phyloP scores from a whole-genome alignment of 1,140 invertebrate genomes.

The Armadillidium nasatum region DNA sequence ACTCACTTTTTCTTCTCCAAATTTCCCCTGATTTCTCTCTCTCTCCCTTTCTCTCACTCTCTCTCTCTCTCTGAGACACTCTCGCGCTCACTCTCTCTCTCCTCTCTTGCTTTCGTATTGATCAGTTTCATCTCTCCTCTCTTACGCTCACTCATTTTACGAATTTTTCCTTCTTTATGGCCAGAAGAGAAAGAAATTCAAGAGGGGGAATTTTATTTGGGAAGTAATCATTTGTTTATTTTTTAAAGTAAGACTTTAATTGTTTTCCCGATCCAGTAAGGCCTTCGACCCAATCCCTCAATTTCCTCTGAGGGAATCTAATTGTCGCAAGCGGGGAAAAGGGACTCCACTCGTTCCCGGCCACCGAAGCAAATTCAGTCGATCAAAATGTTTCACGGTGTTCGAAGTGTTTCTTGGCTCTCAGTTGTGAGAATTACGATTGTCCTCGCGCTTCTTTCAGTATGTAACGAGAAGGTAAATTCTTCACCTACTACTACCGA shows the following conservation, averaged over 20 bases:
- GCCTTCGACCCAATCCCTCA: neutral
- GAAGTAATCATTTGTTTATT: slow-evolving; percentile 1
- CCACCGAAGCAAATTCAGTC: neutral
- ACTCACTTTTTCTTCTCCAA: too few species aligned
- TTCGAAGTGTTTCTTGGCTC: neutral
- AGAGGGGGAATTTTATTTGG: neutral
- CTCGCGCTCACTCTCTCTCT: too few species aligned
- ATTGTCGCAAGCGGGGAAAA: neutral
- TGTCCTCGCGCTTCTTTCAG: neutral
- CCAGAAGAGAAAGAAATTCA: neutral
- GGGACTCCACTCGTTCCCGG: neutral
- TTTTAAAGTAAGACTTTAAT: slow-evolving; percentile 14
- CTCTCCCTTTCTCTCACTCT: too few species aligned
- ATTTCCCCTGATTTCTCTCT: too few species aligned
- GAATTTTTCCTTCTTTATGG: too few species aligned
- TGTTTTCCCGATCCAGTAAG: neutral
- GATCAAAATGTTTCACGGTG: neutral
- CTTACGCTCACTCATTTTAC: too few species aligned
- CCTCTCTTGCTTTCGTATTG: too few species aligned
- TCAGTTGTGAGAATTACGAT: neutral
- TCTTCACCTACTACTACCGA: neutral
- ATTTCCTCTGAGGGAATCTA: neutral
- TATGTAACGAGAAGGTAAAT: neutral
- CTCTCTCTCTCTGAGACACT: too few species aligned
- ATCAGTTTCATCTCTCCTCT: too few species aligned